Evolutionary conservation across 2,113 vertebrate species (phyloP).

Genomic region (Percopsis transmontana): DNA sequence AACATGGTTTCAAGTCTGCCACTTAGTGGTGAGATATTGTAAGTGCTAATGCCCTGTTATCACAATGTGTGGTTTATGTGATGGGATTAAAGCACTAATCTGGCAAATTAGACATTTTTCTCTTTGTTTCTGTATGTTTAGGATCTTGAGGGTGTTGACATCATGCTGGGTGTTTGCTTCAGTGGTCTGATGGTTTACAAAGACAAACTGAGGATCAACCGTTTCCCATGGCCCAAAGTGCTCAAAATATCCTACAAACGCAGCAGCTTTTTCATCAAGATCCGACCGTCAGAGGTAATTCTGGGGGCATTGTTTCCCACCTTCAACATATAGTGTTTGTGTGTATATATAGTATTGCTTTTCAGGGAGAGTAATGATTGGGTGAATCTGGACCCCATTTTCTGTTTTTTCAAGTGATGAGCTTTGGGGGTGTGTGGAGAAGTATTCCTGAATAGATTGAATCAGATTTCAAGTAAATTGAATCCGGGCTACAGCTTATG

Average conservation of each 20-base stretch:
- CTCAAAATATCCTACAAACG: constrained; percentile 97
- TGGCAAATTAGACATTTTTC: background rate
- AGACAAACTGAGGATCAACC: constrained; percentile 93
- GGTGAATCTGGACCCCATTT: too few species aligned
- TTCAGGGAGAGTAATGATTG: background rate
- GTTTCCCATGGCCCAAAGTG: constrained; percentile 96
- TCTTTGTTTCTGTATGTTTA: constrained; percentile 49
- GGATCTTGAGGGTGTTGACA: constrained; percentile 93
- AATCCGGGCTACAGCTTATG: too few species aligned
- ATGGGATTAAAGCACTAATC: background rate
- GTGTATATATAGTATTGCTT: background rate
- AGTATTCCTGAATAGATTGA: too few species aligned
- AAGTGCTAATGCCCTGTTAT: background rate
- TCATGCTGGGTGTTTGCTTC: constrained; percentile 94
- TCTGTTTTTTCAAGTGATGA: too few species aligned
- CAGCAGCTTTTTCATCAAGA: constrained; percentile 96
- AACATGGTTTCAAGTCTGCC: constrained; percentile 39
- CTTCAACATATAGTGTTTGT: accelerated
- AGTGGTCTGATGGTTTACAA: constrained; percentile 95
- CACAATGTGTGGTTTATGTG: background rate
- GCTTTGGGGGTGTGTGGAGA: too few species aligned
- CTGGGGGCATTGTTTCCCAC: background rate
- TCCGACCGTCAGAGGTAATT: constrained; percentile 89
- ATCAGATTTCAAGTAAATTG: too few species aligned
- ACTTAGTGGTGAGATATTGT: constrained; percentile 42